Percentiles rank a stretch among this genome's conserved stretches.
phyloP scores from a whole-genome alignment of 2,888 invertebrate species.

The Mallateleia sp. region DNA sequence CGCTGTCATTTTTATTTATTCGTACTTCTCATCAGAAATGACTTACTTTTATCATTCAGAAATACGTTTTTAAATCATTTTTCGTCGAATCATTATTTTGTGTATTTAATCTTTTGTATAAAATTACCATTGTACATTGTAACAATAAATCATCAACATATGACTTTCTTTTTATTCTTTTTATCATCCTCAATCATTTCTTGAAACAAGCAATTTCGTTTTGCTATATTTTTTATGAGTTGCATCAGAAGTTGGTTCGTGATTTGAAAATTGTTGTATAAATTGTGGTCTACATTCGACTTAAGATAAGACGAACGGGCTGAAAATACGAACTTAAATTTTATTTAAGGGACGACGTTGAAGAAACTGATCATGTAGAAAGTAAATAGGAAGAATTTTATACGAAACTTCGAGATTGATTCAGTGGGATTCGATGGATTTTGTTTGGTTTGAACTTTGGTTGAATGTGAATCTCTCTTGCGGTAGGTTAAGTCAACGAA shows the following conservation, averaged over 20 bases:
- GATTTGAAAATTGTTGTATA: too few relatives aligned
- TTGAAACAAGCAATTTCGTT: neutral
- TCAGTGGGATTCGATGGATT: neutral
- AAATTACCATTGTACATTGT: constrained; percentile 58
- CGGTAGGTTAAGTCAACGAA: constrained; percentile 14
- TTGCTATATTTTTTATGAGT: too few relatives aligned
- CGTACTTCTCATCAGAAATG: constrained; percentile 15
- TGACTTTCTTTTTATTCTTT: constrained; percentile 43
- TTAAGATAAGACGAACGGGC: constrained; percentile 13
- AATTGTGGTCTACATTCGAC: neutral
- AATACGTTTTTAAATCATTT: constrained; percentile 26
- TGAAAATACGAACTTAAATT: neutral
- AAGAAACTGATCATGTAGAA: constrained; percentile 45
- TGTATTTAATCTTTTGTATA: constrained; percentile 42
- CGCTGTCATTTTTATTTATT: constrained; percentile 24
- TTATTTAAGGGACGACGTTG: constrained; percentile 21
- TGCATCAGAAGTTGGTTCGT: too few relatives aligned
- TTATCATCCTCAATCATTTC: constrained; percentile 37
- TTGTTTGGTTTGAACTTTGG: neutral
- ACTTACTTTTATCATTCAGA: too few relatives aligned
- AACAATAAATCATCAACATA: constrained; percentile 51
- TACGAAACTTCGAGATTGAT: constrained; percentile 37
- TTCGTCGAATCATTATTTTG: constrained; percentile 25
- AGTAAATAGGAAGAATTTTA: constrained; percentile 55
- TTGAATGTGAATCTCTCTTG: constrained; percentile 5